Evolutionary conservation across 1,140 invertebrate species (phyloP), one percentile per base, ranked within the genome.

Genomic region (Macrostomum lignano): DNA sequence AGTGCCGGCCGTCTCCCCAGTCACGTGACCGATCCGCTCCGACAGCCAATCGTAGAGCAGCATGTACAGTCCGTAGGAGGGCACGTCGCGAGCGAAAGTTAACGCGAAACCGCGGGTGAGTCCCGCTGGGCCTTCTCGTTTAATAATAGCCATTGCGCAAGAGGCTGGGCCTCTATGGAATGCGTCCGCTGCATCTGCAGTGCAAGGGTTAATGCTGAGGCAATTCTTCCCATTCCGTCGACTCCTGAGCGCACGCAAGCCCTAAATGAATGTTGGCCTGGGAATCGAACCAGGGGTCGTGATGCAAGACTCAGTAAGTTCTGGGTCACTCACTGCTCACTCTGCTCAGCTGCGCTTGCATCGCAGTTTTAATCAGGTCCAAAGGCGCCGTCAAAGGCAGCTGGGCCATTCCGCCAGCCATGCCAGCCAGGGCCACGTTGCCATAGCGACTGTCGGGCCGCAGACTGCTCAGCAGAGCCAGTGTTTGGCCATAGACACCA

Each of bases 351-450:
- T 64, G 56, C 14, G 67, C 62, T 52, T 74, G 72, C 34, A 73
- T 49, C 31, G 66, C 60, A 10, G 69, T 68, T 52, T 74, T 74
- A 1, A 73, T 56, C 11, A 72, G 43, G 46, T 74, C 72, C 15
- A 68, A 63, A 14, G 72, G 72, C 43, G 67, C 68, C 0, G 63
- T 62, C 3, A 70, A 49, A 2, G 65, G 46, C 2, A 67, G 49
- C 47, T 70, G 69, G 2, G 58, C 55, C 19, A 64, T 40, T 3
- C 71, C 70, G 0, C 62, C 70, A 15, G 65, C 43, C 17, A 58
- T 61, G 4, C 68, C 69, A 21, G 65, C 61, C 26, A 63, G 4
- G 31, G 62, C 62, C 31, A 66, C 55, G 28, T 51, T 36, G 3
- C 35, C 7, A 22, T 47, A 44, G 14, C 38, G 20, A 21, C 40